phyloP scores from a whole-genome alignment of 92 coral and sea anemone species.

The Siderastrea radians region DNA sequence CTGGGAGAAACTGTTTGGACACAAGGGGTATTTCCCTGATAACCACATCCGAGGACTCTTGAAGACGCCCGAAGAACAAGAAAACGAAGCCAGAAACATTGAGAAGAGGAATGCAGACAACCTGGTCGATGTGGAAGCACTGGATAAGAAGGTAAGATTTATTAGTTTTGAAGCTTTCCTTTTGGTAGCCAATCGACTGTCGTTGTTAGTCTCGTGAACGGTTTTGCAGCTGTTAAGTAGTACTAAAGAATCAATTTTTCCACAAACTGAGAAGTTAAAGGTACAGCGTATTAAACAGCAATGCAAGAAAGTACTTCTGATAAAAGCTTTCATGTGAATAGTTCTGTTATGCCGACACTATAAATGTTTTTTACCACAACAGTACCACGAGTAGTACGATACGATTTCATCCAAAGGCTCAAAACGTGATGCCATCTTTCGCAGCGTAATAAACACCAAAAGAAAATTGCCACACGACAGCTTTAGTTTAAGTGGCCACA shows the following conservation, averaged over 20 bases:
- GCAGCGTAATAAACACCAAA: background rate
- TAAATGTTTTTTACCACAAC: no score
- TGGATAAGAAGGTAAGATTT: constrained; percentile 49
- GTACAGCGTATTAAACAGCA: no score
- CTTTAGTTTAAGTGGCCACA: background rate
- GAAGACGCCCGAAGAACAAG: constrained; percentile 5
- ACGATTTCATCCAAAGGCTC: no score
- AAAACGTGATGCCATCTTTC: background rate
- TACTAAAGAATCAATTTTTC: no score
- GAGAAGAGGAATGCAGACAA: constrained; percentile 38
- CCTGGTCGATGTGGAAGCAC: constrained; percentile 42
- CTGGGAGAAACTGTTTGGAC: constrained; percentile 75
- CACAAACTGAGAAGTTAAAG: no score
- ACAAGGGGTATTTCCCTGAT: constrained; percentile 69
- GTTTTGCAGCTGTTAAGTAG: no score
- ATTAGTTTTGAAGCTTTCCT: background rate
- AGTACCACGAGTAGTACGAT: no score
- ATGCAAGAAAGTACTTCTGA: no score
- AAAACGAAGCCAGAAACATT: constrained; percentile 4
- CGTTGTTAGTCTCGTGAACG: background rate
- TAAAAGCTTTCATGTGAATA: no score
- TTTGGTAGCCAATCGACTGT: background rate
- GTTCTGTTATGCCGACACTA: no score
- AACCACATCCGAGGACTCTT: constrained; percentile 45
- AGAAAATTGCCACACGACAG: background rate